Conservation (phyloP, 2,888 invertebrate species). For the Hofmannophila pseudospretella region DNA sequence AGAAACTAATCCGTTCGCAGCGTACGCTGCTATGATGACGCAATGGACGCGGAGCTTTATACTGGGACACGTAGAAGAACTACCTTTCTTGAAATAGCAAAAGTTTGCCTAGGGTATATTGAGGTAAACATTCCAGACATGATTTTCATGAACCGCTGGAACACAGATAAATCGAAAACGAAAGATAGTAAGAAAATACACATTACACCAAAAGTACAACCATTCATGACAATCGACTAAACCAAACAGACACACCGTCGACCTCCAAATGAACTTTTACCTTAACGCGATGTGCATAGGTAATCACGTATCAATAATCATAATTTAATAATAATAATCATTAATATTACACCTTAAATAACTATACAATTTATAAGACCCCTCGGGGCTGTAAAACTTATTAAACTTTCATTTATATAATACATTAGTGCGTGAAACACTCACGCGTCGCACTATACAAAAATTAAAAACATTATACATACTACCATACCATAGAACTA, state of each 20-base stretch:
- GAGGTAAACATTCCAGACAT: too few relatives aligned
- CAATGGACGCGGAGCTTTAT: too few relatives aligned
- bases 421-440: slow-evolving; percentile 53
- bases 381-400: slow-evolving; percentile 56
- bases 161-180: slow-evolving; percentile 7
- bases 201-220: slow-evolving; percentile 9
- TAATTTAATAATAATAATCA: slow-evolving; percentile 29
- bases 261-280: slow-evolving; percentile 10
- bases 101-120: too few relatives aligned
- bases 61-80: too few relatives aligned
- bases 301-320: slow-evolving; percentile 23
- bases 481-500: slow-evolving; percentile 71
- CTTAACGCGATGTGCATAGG: slow-evolving; percentile 24
- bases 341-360: slow-evolving; percentile 64
- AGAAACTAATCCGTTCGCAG: too few relatives aligned
- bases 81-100: too few relatives aligned
- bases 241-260: too few relatives aligned
- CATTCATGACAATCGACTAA: neutral
- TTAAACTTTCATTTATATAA: slow-evolving; percentile 56
- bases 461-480: slow-evolving; percentile 76
- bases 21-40: too few relatives aligned
- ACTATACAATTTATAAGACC: slow-evolving; percentile 62
- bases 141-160: slow-evolving; percentile 28
- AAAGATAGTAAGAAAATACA: slow-evolving; percentile 6
- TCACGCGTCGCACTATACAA: slow-evolving; percentile 73